Base-by-base conservation (phyloP, 2,113 vertebrate species). In the Chloebia gouldiae region DNA sequence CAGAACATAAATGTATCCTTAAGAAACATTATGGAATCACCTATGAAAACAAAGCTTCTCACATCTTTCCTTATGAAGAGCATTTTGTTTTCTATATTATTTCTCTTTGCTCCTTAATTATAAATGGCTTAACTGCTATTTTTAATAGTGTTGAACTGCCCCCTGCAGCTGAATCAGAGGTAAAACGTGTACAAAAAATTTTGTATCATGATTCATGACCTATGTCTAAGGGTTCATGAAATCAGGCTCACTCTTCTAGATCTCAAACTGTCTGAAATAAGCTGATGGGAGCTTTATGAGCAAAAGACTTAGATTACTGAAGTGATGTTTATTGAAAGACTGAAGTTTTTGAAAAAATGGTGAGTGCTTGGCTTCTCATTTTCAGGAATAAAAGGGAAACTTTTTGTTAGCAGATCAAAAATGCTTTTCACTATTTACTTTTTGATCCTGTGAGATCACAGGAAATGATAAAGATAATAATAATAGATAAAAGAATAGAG, bases 331-430 rank as follows among this genome's bases (percentile, higher is more conserved):
- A 42, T 42, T 76, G 82, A 92, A 87, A 90, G 64, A 90, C 15
- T 20, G 27, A 83, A 75, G 50, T 39, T 61, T 39, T 40, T 61
- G 25, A 57, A 14, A 35, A 89, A 94, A 96, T 35, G 47, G 15
- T 28, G 76, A 86, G 73, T 53, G 35, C 49, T 87, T 83, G 45
- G n/a, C 50, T 90, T 87, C 85, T 57, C 28, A 8, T 50, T 51
- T 39, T 87, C 56, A 94, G 23, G 44, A 91, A 83, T 81, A 54
- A 91, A 92, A 94, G 33, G 33, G 40, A 93, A 94, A 50, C 8
- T 53, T 76, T 31, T 31, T 18, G 19, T 59, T n/a, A 61, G 30
- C 6, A 20, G 47, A 66, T 3, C n/a, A 71, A 42, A 53, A 80
- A 63, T 35, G 1, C 1, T 49, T 88, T 80, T 71, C 25, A 24